These are phyloP conservation scores for Mycteria americana DNA, from an alignment of 2,797 vertebrate genomes.

Conservation along the genomic window DNA sequence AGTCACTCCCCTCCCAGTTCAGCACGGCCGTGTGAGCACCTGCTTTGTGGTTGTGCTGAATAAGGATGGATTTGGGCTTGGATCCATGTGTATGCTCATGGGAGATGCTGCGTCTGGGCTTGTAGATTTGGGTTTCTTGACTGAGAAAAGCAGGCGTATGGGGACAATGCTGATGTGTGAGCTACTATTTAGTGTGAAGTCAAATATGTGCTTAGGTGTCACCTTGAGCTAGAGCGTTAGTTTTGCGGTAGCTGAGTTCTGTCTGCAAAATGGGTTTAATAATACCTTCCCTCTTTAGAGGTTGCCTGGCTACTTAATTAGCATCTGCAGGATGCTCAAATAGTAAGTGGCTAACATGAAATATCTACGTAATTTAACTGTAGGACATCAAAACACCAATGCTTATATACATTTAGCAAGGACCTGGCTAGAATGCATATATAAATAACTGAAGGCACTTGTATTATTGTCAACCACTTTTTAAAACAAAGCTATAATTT, in stretches of 20 bases:
- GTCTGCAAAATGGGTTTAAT: neutral
- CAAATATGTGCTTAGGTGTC: neutral
- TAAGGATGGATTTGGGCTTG: neutral
- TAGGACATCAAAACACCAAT: neutral
- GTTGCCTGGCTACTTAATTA: slow-evolving; percentile 5
- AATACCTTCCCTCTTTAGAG: neutral
- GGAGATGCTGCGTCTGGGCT: neutral
- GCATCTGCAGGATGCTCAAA: neutral
- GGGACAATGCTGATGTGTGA: neutral
- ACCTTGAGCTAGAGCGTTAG: neutral
- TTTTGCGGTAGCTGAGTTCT: neutral
- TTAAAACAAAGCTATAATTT: neutral
- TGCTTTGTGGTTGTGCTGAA: neutral
- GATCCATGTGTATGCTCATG: neutral
- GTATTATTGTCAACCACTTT: neutral
- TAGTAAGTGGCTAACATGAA: neutral
- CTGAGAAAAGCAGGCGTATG: neutral
- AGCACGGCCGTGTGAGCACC: neutral
- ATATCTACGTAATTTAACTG: neutral
- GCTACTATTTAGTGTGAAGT: neutral
- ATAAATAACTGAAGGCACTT: neutral
- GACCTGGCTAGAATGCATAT: neutral
- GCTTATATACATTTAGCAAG: neutral
- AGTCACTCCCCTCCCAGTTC: neutral
- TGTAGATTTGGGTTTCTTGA: neutral